A percentile compares a stretch with the other conserved stretches of the same genome.
phyloP scores from a whole-genome alignment of 2,888 invertebrate species.

The Limulus polyphemus region DNA sequence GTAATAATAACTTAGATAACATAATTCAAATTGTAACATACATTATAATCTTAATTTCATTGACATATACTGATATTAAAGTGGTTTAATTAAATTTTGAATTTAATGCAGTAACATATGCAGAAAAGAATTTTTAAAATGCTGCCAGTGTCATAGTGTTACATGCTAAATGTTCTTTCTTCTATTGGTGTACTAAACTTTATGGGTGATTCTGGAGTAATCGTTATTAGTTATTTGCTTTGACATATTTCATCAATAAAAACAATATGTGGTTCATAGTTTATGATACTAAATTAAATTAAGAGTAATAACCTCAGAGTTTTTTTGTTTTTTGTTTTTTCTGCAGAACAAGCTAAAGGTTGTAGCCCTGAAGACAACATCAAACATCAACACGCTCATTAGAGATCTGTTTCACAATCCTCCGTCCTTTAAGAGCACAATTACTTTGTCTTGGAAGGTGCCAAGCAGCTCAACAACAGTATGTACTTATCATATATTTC shows the following conservation, averaged over 20 bases:
- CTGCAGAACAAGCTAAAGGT: constrained; percentile 43
- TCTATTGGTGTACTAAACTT: no score
- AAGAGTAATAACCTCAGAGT: neutral
- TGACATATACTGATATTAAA: no score
- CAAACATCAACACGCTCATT: constrained; percentile 81
- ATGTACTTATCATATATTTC: no score
- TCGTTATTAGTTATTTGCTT: neutral
- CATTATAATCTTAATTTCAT: no score
- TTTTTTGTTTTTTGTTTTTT: constrained; percentile 29
- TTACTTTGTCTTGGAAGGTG: constrained; percentile 26
- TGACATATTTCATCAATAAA: neutral
- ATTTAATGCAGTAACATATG: no score
- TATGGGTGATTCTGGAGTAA: no score
- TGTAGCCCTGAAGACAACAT: constrained; percentile 71
- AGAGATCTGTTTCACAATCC: constrained; percentile 89
- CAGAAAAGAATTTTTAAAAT: no score
- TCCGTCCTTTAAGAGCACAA: constrained; percentile 64
- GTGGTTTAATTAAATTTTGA: no score
- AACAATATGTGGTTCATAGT: neutral
- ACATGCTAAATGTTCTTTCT: no score
- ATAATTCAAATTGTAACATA: no score
- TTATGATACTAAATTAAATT: constrained; percentile 4
- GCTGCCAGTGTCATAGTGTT: no score
- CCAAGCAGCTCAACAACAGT: constrained; percentile 1
- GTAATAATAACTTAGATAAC: no score